These are phyloP conservation scores for Mormyrus hasselquistii DNA, from an alignment of 2,797 vertebrate genomes.

Conservation along the genomic window DNA sequence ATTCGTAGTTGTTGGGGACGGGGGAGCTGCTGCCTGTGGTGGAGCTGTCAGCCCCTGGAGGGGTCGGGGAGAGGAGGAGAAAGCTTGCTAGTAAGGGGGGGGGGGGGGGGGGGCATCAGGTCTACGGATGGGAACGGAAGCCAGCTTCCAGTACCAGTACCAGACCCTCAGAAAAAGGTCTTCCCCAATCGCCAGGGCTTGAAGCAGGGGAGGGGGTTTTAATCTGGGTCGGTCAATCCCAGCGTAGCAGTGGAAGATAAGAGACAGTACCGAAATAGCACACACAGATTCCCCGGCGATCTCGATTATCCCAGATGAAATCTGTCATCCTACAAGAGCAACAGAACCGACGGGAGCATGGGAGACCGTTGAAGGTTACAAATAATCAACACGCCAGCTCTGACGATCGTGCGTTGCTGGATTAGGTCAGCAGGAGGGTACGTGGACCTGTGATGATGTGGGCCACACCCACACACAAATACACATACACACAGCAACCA, in stretches of 20 bases:
- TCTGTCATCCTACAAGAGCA: conserved; percentile 24
- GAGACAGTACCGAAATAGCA: conserved; percentile 1
- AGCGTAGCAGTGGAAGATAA: neutral
- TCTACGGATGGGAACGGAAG: neutral
- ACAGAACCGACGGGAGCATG: neutral
- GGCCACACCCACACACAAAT: neutral
- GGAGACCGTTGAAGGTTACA: neutral
- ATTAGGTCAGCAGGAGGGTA: neutral
- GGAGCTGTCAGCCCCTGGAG: conserved; percentile 80
- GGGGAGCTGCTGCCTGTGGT: conserved; percentile 89
- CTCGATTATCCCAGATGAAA: conserved; percentile 26
- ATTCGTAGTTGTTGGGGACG: conserved; percentile 82
- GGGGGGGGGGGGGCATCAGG: neutral
- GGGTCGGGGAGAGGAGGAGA: neutral
- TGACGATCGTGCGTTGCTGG: neutral
- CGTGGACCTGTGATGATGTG: neutral
- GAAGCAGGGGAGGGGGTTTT: neutral
- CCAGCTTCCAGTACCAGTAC: neutral
- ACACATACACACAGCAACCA: neutral
- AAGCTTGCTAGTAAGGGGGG: neutral
- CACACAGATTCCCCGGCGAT: conserved; percentile 13
- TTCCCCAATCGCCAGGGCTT: neutral
- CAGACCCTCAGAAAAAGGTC: neutral
- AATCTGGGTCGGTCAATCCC: neutral
- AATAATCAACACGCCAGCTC: neutral